Evolutionary conservation across 2,888 invertebrate species (phyloP), one percentile per base, ranked within the genome.

Genomic region (Dascillus cervinus): DNA sequence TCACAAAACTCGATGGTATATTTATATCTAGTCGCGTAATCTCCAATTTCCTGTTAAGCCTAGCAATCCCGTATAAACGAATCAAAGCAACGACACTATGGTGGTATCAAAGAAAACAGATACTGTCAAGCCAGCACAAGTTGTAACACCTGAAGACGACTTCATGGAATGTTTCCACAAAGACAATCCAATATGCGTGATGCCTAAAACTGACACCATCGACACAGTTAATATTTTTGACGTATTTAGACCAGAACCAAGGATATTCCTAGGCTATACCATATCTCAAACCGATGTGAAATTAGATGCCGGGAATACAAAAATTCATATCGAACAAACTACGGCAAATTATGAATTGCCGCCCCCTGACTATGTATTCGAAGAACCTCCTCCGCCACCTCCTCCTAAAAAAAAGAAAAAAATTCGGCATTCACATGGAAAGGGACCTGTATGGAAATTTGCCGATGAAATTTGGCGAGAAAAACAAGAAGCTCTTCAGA

Each of bases 361-460:
- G n/a, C 55, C 57, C n/a, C 37, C 41, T 6, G 47, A 39, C 21
- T 26, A 11, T 2, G 21, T 9, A 14, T 19, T 33, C 4, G 25
- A 21, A n/a, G 15, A 19, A 10, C 15, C 13, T 3, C 32, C 31
- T 11, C 26, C 29, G 2, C 25, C 28, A 2, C 14, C 25, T 11
- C 38, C 33, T 6, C 14, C 11, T 5, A 4, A 3, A 27, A 30
- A 13, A 17, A 33, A 9, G 17, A 35, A 20, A 15, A 27, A 12
- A 28, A 36, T 29, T 15, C 17, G 27, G 36, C 38, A 37, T 43
- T 41, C 29, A 12, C 33, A 41, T 21, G 54, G 55, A 3, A 39
- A 52, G 12, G 52, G 50, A 3, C 56, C 60, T 1, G 49, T 52
- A 21, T 54, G 47, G 47, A 39, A 44, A 27, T 58, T 52, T 34